Evolutionary conservation across 2,888 invertebrate species (phyloP), one percentile per base, ranked within the genome.

Genomic region (Melitaea athalia): DNA sequence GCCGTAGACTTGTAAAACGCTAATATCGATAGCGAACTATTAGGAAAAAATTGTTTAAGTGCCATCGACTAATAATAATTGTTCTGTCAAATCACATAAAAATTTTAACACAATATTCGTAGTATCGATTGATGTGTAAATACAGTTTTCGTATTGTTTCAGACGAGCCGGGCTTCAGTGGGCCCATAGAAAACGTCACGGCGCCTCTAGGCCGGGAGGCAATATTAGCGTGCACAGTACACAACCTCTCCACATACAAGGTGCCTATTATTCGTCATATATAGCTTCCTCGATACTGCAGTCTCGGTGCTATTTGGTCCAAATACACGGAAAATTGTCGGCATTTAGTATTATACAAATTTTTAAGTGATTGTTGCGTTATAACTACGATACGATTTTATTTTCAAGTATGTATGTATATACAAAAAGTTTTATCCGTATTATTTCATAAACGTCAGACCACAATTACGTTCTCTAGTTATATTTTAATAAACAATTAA

Each of bases 161-260:
- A 96, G 95, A 95, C 89, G 95, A 95, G 89, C 97, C 97, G 10
- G 95, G 96, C 78, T 97, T 97, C 91, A 96, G 95, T 80, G 95
- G 95, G 68, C 96, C 97, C 64, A 97, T 98, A 80, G 91, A 94
- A 76, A 98, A 98, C 90, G 95, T 96, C 77, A 97, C 97, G 8
- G 95, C 95, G 11, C 95, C 97, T 14, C 95, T 97, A 66, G 97
- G 97, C 57, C 94, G 97, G 71, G 97, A 97, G 87, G 97, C 97
- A 7, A 94, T 96, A 63, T 93, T 98, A 63, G 95, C 96, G 61
- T 98, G 97, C 84, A 92, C 95, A 63, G 97, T 98, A 10, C 96
- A 97, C 85, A 96, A 97, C 86, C 94, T 98, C 69, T 95, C 95
- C 68, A 93, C 95, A 17, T 98, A 95, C 84, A 97, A 97, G 95